A percentile compares a stretch with the other conserved stretches of the same genome.
Evolutionary conservation across 2,113 vertebrate species (phyloP).

Genomic region (Halcyon senegalensis): DNA sequence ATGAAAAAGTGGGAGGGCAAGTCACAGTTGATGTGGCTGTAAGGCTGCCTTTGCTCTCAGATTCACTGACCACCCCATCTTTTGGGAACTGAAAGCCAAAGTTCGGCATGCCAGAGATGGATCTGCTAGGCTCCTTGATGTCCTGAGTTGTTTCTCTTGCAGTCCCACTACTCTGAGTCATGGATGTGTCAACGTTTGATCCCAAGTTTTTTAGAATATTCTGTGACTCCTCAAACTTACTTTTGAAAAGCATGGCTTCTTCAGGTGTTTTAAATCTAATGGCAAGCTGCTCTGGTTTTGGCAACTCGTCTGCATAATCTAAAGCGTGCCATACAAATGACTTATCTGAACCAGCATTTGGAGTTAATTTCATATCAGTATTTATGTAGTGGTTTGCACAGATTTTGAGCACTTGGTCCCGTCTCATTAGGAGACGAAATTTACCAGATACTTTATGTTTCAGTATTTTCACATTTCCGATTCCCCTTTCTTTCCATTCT

Average conservation of each 20-base stretch:
- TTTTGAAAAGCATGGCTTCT: conserved; percentile 93
- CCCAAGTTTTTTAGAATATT: conserved; percentile 71
- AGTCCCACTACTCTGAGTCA: conserved; percentile 21
- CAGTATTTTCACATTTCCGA: conserved; percentile 95
- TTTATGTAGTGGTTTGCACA: conserved; percentile 98
- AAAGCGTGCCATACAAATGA: conserved; percentile 97
- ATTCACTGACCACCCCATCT: conserved; percentile 73
- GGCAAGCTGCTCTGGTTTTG: conserved; percentile 92
- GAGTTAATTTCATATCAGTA: conserved; percentile 90
- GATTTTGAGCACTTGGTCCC: conserved; percentile 96
- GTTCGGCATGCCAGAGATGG: conserved; percentile 31
- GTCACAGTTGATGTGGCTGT: not conserved
- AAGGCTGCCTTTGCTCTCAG: conserved; percentile 43
- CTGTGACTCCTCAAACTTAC: conserved; percentile 92
- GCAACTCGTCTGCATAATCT: conserved; percentile 94
- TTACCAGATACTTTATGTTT: conserved; percentile 91
- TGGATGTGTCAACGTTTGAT: not conserved
- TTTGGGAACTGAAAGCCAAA: conserved; percentile 81
- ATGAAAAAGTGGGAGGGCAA: conserved; percentile 71
- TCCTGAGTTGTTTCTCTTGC: conserved; percentile 59
- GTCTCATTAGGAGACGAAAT: conserved; percentile 94
- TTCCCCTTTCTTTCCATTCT: conserved; percentile 97
- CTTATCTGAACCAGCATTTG: conserved; percentile 91
- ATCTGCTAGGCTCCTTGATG: conserved; percentile 54
- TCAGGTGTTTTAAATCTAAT: conserved; percentile 96